Conservation (phyloP, 2,797 vertebrate genomes). For the Phyllotis vaccarum region DNA sequence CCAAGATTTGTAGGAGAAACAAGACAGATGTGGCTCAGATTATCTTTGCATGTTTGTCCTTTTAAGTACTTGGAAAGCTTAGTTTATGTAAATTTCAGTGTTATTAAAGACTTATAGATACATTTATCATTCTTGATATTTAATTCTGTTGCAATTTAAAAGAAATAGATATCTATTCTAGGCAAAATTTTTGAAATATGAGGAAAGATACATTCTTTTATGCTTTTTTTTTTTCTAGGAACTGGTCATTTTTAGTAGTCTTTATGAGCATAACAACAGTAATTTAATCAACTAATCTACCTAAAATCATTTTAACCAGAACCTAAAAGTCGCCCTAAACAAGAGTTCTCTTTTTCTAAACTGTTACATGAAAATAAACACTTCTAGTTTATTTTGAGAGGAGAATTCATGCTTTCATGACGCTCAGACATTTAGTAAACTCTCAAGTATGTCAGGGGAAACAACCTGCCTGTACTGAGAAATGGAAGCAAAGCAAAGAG, state of each 20-base stretch:
- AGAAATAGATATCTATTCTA: slow-evolving; percentile 45
- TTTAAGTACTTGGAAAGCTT: slow-evolving; percentile 44
- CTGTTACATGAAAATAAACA: slow-evolving; percentile 73
- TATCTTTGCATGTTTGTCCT: slow-evolving; percentile 37
- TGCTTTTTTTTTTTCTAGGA: slow-evolving; percentile 67
- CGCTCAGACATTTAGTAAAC: slow-evolving; percentile 79
- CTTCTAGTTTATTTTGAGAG: slow-evolving; percentile 67
- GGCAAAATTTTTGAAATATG: slow-evolving; percentile 72
- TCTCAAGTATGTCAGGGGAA: slow-evolving; percentile 47
- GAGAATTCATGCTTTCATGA: slow-evolving; percentile 71
- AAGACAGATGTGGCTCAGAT: slow-evolving; percentile 31
- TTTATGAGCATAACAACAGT: slow-evolving; percentile 76
- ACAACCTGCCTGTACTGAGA: slow-evolving; percentile 60
- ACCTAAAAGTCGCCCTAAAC: slow-evolving; percentile 62
- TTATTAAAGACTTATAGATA: slow-evolving; percentile 57
- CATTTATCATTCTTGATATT: slow-evolving; percentile 59
- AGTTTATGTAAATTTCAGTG: slow-evolving; percentile 41
- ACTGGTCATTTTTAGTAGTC: slow-evolving; percentile 76
- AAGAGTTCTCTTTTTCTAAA: slow-evolving; percentile 76
- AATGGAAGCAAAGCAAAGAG: slow-evolving; percentile 65
- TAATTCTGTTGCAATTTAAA: slow-evolving; percentile 64
- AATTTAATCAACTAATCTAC: slow-evolving; percentile 76
- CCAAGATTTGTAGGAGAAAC: slow-evolving; percentile 47
- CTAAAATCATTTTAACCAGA: slow-evolving; percentile 67
- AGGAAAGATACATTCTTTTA: neutral